Conservation (phyloP, 2,113 vertebrate species). For the Lanius collurio region DNA sequence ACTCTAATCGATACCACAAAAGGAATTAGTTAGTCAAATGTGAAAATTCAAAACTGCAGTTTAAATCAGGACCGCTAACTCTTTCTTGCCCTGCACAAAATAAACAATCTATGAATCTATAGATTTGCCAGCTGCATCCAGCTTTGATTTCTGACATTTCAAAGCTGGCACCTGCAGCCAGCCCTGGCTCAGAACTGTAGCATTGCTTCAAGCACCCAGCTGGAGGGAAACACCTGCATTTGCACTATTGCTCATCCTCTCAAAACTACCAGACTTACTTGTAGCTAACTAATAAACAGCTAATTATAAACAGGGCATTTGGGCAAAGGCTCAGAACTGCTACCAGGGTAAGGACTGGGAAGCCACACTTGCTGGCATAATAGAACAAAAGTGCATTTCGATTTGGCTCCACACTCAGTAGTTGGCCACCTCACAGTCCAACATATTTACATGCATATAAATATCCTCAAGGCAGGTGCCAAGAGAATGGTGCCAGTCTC, state of each 20-base stretch:
- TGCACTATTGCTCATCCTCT: neutral
- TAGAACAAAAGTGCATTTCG: fast-evolving
- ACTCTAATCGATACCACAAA: neutral
- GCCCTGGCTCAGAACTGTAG: neutral
- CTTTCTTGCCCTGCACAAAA: neutral
- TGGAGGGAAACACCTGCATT: slow-evolving; percentile 54
- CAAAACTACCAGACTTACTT: neutral
- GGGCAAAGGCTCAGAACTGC: neutral
- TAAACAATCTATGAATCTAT: neutral
- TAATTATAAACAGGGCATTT: neutral
- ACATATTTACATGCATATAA: neutral
- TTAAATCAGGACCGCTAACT: slow-evolving; percentile 24
- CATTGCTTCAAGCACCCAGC: neutral
- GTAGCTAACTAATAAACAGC: neutral
- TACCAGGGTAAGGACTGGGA: neutral
- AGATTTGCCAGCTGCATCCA: neutral
- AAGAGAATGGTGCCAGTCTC: neutral
- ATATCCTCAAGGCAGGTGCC: neutral
- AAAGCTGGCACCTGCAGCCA: slow-evolving; percentile 19
- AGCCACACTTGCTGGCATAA: fast-evolving
- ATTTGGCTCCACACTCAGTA: neutral
- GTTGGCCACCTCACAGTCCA: neutral
- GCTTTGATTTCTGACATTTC: neutral
- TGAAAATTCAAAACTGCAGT: slow-evolving; percentile 1
- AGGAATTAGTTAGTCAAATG: slow-evolving; percentile 39